Evolutionary conservation across 1,140 invertebrate genomes (phyloP).

Genomic region (Druon quercuslanigerum): DNA sequence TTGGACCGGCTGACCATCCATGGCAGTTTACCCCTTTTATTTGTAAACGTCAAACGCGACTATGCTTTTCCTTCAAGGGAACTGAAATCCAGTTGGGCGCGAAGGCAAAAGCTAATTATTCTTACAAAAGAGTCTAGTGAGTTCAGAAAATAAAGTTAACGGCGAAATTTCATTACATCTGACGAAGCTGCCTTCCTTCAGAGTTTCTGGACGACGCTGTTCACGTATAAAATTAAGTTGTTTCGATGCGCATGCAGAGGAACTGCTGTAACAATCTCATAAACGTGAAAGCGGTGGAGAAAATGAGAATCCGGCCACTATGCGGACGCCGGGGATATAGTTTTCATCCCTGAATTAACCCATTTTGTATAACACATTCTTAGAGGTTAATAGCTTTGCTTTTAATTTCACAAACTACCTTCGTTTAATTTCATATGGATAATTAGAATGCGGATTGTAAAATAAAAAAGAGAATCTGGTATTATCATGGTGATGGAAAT

Average conservation of each 20-base stretch:
- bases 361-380: slow-evolving; percentile 14
- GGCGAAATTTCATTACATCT: slow-evolving; percentile 4
- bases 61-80: neutral
- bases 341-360: slow-evolving; percentile 25
- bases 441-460: neutral
- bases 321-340: neutral
- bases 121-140: neutral
- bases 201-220: neutral
- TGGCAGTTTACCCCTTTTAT: neutral
- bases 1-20: neutral
- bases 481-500: no score
- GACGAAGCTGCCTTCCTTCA: slow-evolving; percentile 6
- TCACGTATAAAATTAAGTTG: slow-evolving; percentile 25
- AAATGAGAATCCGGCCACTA: slow-evolving; percentile 7
- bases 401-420: neutral
- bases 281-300: slow-evolving; percentile 13
- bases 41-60: slow-evolving; percentile 6
- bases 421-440: neutral
- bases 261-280: slow-evolving; percentile 22
- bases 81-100: slow-evolving; percentile 2
- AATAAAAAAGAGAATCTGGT: neutral
- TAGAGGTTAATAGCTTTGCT: neutral
- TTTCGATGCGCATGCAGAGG: slow-evolving; percentile 1
- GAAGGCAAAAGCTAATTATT: slow-evolving; percentile 24
- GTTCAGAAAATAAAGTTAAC: slow-evolving; percentile 1